Evolutionary conservation across 2,797 vertebrate species (phyloP).

Genomic region (Melanotaenia boesemani): DNA sequence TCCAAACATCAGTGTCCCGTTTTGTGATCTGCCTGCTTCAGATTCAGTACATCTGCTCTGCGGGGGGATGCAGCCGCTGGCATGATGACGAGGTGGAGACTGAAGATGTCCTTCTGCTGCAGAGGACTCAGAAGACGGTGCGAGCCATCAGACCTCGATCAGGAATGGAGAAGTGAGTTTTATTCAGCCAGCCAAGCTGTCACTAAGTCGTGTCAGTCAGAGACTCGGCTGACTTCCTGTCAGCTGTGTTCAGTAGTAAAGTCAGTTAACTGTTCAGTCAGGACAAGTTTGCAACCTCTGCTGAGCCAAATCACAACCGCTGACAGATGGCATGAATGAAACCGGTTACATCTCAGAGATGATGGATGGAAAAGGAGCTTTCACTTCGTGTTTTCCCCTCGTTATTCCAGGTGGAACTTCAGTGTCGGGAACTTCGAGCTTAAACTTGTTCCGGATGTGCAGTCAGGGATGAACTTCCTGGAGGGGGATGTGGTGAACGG

Average conservation of each 20-base stretch:
- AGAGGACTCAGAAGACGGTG: constrained; percentile 97
- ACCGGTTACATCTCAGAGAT: background rate
- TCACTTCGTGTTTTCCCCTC: background rate
- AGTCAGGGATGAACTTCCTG: constrained; percentile 89
- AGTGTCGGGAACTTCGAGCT: constrained; percentile 98
- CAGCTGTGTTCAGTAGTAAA: constrained; percentile 15
- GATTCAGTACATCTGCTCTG: constrained; percentile 96
- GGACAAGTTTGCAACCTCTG: background rate
- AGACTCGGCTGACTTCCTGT: constrained; percentile 11
- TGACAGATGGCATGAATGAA: background rate
- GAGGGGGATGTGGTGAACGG: constrained; percentile 82
- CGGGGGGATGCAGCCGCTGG: constrained; percentile 94
- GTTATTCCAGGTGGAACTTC: constrained; percentile 94
- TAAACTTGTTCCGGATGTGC: constrained; percentile 89
- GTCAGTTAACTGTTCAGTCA: constrained; percentile 1
- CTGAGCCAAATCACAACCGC: background rate
- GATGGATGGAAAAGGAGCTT: background rate
- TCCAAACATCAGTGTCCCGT: background rate
- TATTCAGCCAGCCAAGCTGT: constrained; percentile 24
- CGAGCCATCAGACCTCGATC: constrained; percentile 94
- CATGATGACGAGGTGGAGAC: constrained; percentile 88
- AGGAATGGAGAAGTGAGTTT: constrained; percentile 93
- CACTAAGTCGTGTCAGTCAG: background rate
- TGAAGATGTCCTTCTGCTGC: constrained; percentile 92
- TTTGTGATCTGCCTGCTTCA: constrained; percentile 55